A percentile compares a stretch with the other conserved stretches of the same genome.
Conservation (phyloP, 2,888 invertebrate genomes). For the Notodonta ziczac region DNA sequence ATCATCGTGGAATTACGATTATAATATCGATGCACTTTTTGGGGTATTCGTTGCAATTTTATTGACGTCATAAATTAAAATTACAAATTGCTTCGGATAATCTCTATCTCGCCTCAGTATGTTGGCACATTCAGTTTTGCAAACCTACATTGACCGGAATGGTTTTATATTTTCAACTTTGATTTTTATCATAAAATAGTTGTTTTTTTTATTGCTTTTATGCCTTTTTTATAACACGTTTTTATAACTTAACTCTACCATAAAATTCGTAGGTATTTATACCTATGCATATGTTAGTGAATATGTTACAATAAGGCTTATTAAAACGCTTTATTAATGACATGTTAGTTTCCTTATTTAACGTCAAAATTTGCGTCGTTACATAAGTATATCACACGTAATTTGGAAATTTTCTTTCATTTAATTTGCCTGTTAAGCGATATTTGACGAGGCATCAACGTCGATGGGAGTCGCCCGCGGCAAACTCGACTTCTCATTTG, state of each 20-base stretch:
- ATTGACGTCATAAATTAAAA: slow-evolving; percentile 27
- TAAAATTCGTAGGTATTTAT: background rate
- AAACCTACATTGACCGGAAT: background rate
- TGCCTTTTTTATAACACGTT: background rate
- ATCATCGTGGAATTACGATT: slow-evolving; percentile 36
- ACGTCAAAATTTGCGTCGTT: background rate
- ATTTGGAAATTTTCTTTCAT: slow-evolving; percentile 31
- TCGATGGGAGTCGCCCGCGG: slow-evolving; percentile 69
- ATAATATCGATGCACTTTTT: slow-evolving; percentile 42
- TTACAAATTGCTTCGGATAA: slow-evolving; percentile 31
- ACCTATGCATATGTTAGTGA: too few relatives aligned
- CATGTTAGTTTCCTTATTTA: background rate
- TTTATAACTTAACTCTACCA: background rate
- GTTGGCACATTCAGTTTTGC: slow-evolving; percentile 23
- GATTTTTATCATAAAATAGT: background rate
- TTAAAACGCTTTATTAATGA: background rate
- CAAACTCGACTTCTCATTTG: slow-evolving; percentile 50
- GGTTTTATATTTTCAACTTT: background rate
- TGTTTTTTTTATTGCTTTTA: background rate
- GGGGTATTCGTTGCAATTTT: slow-evolving; percentile 25
- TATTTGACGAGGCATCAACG: slow-evolving; percentile 51
- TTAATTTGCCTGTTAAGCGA: slow-evolving; percentile 52
- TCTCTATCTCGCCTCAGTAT: slow-evolving; percentile 32
- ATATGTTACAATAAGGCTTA: background rate
- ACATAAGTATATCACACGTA: background rate